Percentiles rank a stretch among this genome's conserved stretches.
phyloP scores from a whole-genome alignment of 2,797 vertebrate species.

The Champsocephalus esox region DNA sequence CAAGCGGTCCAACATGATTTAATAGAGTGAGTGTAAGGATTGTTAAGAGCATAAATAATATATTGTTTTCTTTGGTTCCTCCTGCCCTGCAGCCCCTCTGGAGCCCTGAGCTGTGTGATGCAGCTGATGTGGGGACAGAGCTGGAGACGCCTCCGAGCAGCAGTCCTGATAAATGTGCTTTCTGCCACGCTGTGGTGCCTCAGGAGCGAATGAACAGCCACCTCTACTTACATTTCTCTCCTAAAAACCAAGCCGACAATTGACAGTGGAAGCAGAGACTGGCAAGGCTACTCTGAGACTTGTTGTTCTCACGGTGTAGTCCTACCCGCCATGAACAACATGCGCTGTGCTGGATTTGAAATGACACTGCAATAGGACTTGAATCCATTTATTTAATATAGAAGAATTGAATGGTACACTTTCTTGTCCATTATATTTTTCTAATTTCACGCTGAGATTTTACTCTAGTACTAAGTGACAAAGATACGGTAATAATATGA shows the following conservation, averaged over 20 bases:
- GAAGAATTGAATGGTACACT: conserved; percentile 81
- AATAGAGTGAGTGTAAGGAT: conserved; percentile 47
- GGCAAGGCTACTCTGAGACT: conserved; percentile 65
- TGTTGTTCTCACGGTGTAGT: conserved; percentile 67
- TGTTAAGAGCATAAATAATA: conserved; percentile 73
- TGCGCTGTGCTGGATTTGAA: conserved; percentile 73
- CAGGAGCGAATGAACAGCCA: conserved; percentile 93
- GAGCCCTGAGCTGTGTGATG: conserved; percentile 88
- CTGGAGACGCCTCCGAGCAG: conserved; percentile 83
- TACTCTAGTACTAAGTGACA: conserved; percentile 53
- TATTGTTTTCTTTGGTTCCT: conserved; percentile 75
- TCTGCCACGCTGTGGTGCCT: conserved; percentile 94
- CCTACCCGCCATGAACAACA: conserved; percentile 64
- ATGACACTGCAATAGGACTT: conserved; percentile 80
- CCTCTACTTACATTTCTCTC: conserved; percentile 94
- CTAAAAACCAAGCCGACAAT: conserved; percentile 85
- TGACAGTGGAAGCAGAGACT: conserved; percentile 72
- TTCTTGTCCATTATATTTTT: conserved; percentile 70
- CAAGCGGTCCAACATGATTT: conserved; percentile 30
- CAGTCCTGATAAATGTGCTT: conserved; percentile 89
- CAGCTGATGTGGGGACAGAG: conserved; percentile 72
- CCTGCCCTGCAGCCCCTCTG: conserved; percentile 88
- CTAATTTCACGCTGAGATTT: conserved; percentile 67
- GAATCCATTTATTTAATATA: conserved; percentile 86
- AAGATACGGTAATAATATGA: conserved; percentile 50